A percentile compares a stretch with the other conserved stretches of the same genome.
Conservation (phyloP, 1,140 invertebrate species). For the Listronotus bonariensis region DNA sequence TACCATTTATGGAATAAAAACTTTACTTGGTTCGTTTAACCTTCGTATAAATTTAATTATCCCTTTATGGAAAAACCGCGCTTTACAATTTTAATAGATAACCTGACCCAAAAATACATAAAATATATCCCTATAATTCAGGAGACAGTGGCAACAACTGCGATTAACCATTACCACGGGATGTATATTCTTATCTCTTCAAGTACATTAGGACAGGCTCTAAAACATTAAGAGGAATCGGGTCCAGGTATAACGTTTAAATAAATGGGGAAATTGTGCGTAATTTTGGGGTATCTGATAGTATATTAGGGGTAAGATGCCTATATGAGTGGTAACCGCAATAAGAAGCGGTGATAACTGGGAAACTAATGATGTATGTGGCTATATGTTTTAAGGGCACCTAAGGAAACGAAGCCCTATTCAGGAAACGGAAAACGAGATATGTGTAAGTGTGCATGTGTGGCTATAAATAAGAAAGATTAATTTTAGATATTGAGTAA, state of each 20-base stretch:
- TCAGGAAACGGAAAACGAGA: no score
- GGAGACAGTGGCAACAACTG: slow-evolving; percentile 11
- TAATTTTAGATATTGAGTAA: no score
- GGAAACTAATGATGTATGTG: slow-evolving; percentile 13
- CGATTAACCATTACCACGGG: slow-evolving; percentile 11
- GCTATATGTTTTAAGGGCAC: no score
- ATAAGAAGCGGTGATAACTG: slow-evolving; percentile 18
- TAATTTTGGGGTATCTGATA: slow-evolving; percentile 29
- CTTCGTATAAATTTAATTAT: no score
- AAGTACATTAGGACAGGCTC: slow-evolving; percentile 25
- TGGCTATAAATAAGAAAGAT: no score
- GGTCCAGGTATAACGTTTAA: slow-evolving; percentile 33
- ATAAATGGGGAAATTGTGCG: slow-evolving; percentile 35
- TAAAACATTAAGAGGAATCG: slow-evolving; percentile 29
- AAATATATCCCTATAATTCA: background rate
- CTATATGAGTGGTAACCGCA: slow-evolving; percentile 16
- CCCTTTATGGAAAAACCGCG: no score
- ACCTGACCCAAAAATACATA: background rate
- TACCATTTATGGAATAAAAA: no score
- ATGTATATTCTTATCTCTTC: slow-evolving; percentile 30
- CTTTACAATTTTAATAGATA: slow-evolving; percentile 8
- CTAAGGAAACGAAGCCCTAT: no score
- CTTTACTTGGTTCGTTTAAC: no score
- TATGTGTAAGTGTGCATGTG: no score
- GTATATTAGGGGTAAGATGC: slow-evolving; percentile 24